Evolutionary conservation across 2,888 invertebrate species (phyloP), one percentile per base, ranked within the genome.

Genomic region (Acleris sparsana): DNA sequence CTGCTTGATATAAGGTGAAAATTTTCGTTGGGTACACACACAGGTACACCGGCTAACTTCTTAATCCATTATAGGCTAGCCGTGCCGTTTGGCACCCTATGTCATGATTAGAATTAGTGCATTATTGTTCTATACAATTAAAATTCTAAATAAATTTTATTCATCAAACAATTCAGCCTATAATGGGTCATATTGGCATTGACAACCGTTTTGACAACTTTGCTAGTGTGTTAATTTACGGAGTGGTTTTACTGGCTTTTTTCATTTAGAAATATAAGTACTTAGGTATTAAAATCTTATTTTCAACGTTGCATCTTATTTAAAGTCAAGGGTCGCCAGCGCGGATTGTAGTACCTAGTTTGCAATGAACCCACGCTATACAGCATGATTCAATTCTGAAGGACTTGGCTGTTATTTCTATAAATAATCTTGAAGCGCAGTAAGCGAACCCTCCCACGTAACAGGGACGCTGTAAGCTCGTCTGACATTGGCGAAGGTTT

Each of bases 401-500:
- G 39, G 43, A 55, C 53, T 18, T 39, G 3, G 55, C 20, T 43
- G 55, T 22, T 55, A 20, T 43, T 55, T 55, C 55, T 55, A 43
- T 55, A 55, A 55, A 55, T 55, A 55, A 53, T 43, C 43, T 43
- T 43, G 43, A 22, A 55, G 55, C 55, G 43, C 43, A 55, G 43
- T 55, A 55, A 55, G 55, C 29, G 53, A 39, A n/a, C 29, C 53
- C 55, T 39, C 55, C 55, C 55, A 55, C 55, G n/a, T 17, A 29
- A 43, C 46, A 25, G 33, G 49, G 58, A 59, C 49, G 58, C 18
- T 33, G 58, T 49, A 59, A 59, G 48, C 57, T 29, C 22, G 44
- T 57, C 46, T 57, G 57, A 57, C 57, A 57, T 57, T 57, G 57
- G 57, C 29, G 20, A n/a, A 43, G 55, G 20, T 55, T 9, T 18